Evolutionary conservation across 1,140 invertebrate species (phyloP).

Genomic region (Drosophila arizonae): DNA sequence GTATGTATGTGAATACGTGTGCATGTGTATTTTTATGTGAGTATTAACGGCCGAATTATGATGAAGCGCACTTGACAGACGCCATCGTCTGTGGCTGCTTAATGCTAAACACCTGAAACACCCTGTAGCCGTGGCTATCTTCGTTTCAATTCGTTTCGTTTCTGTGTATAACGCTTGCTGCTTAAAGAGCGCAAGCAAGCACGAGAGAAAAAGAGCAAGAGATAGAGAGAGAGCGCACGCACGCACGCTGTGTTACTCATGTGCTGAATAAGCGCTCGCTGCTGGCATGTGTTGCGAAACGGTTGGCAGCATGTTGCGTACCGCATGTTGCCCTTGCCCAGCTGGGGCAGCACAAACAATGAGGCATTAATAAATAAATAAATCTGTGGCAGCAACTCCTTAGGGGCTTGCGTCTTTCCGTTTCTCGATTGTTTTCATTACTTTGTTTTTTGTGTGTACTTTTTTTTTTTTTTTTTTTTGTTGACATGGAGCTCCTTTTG

Average conservation of each 20-base stretch:
- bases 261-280: constrained; percentile 25
- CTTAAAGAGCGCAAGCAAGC: neutral
- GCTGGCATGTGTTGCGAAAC: constrained; percentile 24
- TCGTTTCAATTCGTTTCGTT: constrained; percentile 51
- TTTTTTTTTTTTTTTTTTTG: no score
- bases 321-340: neutral
- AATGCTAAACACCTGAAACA: constrained; percentile 23
- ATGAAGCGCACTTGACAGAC: constrained; percentile 71
- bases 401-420: constrained; percentile 23
- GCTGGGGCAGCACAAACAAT: constrained; percentile 8
- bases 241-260: neutral
- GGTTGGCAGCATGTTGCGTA: constrained; percentile 19
- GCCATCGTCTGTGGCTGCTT: constrained; percentile 48
- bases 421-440: no score
- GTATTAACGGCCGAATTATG: constrained; percentile 74
- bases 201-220: neutral
- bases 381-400: constrained; percentile 23
- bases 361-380: constrained; percentile 6
- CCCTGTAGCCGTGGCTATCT: constrained; percentile 46
- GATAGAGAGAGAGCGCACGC: constrained; percentile 15
- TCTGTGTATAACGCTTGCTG: constrained; percentile 45
- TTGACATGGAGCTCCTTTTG: constrained; percentile 11
- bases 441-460: no score
- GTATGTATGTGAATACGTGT: neutral
- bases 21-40: constrained; percentile 22